Evolutionary conservation across 2,797 vertebrate species (phyloP).

Genomic region (Alcedo quadribrachys): DNA sequence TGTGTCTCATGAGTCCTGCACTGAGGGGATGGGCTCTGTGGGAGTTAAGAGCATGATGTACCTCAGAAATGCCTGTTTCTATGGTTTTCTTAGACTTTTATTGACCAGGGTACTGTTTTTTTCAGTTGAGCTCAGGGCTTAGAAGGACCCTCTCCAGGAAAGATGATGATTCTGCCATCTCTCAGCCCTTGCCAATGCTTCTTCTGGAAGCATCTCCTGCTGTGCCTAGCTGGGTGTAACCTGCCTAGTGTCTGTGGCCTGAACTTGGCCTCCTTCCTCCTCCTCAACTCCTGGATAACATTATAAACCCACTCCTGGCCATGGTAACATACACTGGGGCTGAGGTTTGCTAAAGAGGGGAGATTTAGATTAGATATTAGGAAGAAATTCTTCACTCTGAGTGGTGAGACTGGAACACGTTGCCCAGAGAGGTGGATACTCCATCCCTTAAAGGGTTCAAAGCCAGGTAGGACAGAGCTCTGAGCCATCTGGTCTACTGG

Average conservation of each 20-base stretch:
- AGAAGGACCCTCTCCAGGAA: background rate
- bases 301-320: background rate
- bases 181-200: background rate
- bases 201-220: background rate
- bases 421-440: background rate
- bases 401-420: no score
- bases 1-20: background rate
- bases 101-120: background rate
- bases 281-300: background rate
- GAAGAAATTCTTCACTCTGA: background rate
- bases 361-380: background rate
- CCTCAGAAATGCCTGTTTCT: background rate
- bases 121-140: background rate
- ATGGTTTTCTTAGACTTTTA: background rate
- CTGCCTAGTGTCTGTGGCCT: background rate
- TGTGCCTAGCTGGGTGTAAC: background rate
- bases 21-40: accelerated
- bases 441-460: background rate
- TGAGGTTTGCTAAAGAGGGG: background rate
- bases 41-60: background rate
- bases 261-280: background rate
- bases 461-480: accelerated
- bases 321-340: accelerated
- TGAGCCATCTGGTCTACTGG: background rate
- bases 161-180: background rate